A percentile compares a stretch with the other conserved stretches of the same genome.
These are phyloP conservation scores for Platygyra sinensis DNA, from an alignment of 64 coral and sea anemone species.

Conservation along the genomic window DNA sequence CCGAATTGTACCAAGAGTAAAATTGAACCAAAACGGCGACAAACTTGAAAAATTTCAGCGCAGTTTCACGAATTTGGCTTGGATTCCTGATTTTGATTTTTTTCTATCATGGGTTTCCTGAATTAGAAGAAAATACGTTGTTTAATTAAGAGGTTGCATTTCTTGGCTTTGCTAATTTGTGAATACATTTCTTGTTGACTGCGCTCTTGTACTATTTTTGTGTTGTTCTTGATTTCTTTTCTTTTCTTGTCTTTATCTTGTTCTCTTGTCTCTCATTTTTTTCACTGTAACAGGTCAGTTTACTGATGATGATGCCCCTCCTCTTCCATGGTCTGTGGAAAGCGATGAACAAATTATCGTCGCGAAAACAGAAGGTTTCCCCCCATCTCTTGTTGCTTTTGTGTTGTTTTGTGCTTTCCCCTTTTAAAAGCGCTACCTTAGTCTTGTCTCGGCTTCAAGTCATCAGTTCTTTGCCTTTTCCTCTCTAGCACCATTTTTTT, in stretches of 20 bases:
- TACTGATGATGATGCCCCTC: slow-evolving; percentile 80
- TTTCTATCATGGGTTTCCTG: no score
- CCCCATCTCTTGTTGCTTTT: not conserved
- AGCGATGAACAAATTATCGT: slow-evolving; percentile 47
- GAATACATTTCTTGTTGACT: no score
- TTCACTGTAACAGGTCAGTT: slow-evolving; percentile 41
- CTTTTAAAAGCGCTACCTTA: not conserved
- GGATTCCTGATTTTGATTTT: no score
- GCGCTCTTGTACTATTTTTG: not conserved
- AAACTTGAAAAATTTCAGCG: no score
- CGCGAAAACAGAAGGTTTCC: not conserved
- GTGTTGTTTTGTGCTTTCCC: not conserved
- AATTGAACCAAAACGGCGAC: no score
- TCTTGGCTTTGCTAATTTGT: no score
- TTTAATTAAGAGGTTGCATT: no score
- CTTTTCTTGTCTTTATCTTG: not conserved
- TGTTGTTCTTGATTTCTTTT: not conserved
- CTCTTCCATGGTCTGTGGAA: slow-evolving; percentile 80
- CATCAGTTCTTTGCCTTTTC: not conserved
- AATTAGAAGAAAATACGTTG: no score
- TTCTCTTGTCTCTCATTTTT: slow-evolving; percentile 4
- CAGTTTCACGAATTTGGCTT: no score
- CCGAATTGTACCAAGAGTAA: no score
- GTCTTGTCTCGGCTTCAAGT: not conserved
- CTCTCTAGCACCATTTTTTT: not conserved